Base-by-base conservation (phyloP, 2,888 invertebrate genomes). In the Galerucella calmariensis region DNA sequence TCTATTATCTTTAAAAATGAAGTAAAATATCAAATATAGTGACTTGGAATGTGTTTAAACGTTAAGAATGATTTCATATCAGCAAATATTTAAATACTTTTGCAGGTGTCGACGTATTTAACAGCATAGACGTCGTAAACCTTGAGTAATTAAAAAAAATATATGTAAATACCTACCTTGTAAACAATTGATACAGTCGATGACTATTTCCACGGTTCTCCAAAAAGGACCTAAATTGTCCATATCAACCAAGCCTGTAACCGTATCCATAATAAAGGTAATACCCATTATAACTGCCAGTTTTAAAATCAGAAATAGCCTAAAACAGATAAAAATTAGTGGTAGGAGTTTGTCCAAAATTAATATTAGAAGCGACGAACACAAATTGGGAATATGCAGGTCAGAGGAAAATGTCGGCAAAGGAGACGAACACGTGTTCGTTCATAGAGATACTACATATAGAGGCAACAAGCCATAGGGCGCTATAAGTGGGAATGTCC, bases 201-300 rank as follows among this genome's bases (percentile, higher is more conserved):
- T 89, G 11, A 91, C 75, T 58, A 85, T 81, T 77, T 86, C 85
- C 2, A 86, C 75, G 41, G 79, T 81, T 67, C 79, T 80, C 85
- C 77, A 90, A 88, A 85, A 83, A 85, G 86, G 88, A 90, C 81
- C 89, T 86, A 87, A 88, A 86, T 72, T 85, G 14, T 69, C 77
- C 84, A 74, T 91, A 90, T 81, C 90, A 86, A 90, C 86, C 41
- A 92, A 78, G 1, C 90, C 90, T 5, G 93, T 92, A 12, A 92
- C 82, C 6, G 93, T 87, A 85, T 94, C 94, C 63, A 92, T 89
- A 2, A 91, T 87, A 93, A 94, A 94, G 0, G 92, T 91, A 0
- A 94, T 90, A 0, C 95, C 94, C 94, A 94, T 95, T 63, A 94
- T 93, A 75, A 94, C 88, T 88, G 94, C 94, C 1, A 95, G 87